Evolutionary conservation across 2,888 invertebrate species (phyloP).

Genomic region (Caenorhabditis becei): DNA sequence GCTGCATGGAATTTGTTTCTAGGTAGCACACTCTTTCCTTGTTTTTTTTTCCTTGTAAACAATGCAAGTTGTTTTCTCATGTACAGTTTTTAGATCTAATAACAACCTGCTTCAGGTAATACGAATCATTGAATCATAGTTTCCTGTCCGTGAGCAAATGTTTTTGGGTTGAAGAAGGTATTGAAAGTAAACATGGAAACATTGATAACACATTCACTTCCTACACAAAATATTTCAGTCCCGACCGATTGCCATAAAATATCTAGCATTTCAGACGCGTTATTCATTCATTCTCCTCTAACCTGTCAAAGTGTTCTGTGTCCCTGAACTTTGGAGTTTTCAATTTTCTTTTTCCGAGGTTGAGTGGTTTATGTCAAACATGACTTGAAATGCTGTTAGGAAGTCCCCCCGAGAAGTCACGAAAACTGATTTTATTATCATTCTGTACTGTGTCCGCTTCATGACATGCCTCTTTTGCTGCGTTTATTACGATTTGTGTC

Average conservation of each 20-base stretch:
- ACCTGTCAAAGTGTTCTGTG: background rate
- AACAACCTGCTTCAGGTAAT: background rate
- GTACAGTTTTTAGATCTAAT: too few species aligned
- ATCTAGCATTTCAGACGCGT: background rate
- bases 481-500: conserved; percentile 40
- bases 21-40: too few species aligned
- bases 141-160: conserved; percentile 22
- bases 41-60: too few species aligned
- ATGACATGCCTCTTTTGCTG: conserved; percentile 26
- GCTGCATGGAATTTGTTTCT: too few species aligned
- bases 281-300: background rate
- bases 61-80: too few species aligned
- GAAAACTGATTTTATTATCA: conserved; percentile 43
- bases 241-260: background rate
- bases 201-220: conserved; percentile 35
- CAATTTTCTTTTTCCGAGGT: background rate
- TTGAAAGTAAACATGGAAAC: conserved; percentile 37
- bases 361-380: conserved; percentile 13
- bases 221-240: conserved; percentile 22
- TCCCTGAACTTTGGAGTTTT: background rate
- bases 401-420: conserved; percentile 47
- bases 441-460: conserved; percentile 38
- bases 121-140: conserved; percentile 11
- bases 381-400: conserved; percentile 23
- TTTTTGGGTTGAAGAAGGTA: conserved; percentile 27